Base-by-base conservation (phyloP, 1,140 invertebrate species). In the Drosophila pectinifera region DNA sequence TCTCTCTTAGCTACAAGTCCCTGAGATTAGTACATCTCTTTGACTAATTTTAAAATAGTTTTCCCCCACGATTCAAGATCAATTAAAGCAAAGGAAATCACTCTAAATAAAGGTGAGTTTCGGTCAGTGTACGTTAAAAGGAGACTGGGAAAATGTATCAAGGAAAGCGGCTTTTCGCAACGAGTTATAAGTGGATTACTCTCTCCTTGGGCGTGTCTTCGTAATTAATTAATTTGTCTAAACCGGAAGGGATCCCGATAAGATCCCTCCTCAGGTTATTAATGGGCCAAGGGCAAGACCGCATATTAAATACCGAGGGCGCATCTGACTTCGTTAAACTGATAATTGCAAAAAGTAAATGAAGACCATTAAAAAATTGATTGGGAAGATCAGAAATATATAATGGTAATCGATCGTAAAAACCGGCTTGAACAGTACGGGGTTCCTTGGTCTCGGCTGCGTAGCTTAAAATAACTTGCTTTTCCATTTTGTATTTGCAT, bases 401-500 rank as follows among this genome's bases (percentile, higher is more conserved):
- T 51, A 53, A 38, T 24, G 45, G 57, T 51, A 31, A 61, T 49
- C 57, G 45, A 39, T 63, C 24, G 41, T 10, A 20, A 58, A 46
- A 68, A 68, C 59, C 64, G 45, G 59, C 49, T 69, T 64, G 39
- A 10, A 24, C 18, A 49, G 26, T 39, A 38, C 28, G 28, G 28
- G 13, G 42, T 26, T 18, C 11, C 39, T 8, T 18, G 24, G 38
- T n/a, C 57, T 34, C 26, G 31, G 41, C n/a, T 26, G 3, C n/a
- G 6, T 20, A 1, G 26, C 41, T 16, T 28, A 39, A 7, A 64
- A 14, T 24, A 63, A 64, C 16, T n/a, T 24, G 28, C 24, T 38
- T 65, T 65, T 14, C 41, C 10, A 62, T 28, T 46, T 31, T 26
- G 4, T 34, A 56, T 70, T 57, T 70, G 67, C 67, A 70, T 70